phyloP scores from a whole-genome alignment of 2,888 invertebrate genomes.

The Ophioninae sp. region DNA sequence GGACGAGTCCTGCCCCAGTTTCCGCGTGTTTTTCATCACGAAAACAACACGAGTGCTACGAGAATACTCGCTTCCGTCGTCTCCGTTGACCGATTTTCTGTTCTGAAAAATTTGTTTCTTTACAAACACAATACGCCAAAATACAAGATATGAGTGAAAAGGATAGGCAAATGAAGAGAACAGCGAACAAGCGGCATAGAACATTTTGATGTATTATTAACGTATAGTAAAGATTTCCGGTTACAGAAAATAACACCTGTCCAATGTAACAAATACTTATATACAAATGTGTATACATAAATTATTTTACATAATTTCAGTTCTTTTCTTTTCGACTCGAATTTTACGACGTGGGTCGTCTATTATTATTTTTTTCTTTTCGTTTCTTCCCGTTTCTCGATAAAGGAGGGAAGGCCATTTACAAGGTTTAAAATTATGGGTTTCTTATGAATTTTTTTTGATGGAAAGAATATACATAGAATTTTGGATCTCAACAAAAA shows the following conservation, averaged over 20 bases:
- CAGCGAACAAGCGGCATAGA: constrained; percentile 51
- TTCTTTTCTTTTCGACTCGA: constrained; percentile 63
- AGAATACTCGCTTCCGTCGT: constrained; percentile 52
- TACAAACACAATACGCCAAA: constrained; percentile 1
- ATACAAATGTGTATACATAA: constrained; percentile 73
- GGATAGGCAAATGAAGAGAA: constrained; percentile 29
- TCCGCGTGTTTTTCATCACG: not conserved
- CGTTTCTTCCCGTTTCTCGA: not conserved
- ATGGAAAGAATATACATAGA: too few relatives aligned
- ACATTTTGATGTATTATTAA: constrained; percentile 48
- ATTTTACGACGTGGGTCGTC: not conserved
- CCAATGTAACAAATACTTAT: constrained; percentile 71
- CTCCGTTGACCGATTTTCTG: constrained; percentile 42
- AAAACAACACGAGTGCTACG: not conserved
- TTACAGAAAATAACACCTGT: constrained; percentile 67
- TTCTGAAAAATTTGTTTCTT: constrained; percentile 50
- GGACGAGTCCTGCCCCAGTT: constrained; percentile 56
- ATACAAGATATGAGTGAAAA: constrained; percentile 39
- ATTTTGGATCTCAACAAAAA: too few relatives aligned
- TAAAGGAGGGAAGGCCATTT: not conserved
- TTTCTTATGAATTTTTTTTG: too few relatives aligned
- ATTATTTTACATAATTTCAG: constrained; percentile 76
- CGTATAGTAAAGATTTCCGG: constrained; percentile 45
- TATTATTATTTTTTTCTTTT: not conserved
- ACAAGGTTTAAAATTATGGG: too few relatives aligned